Percentiles rank a stretch among this genome's conserved stretches.
phyloP scores from a whole-genome alignment of 2,888 invertebrate genomes.

The Agrilus mali region DNA sequence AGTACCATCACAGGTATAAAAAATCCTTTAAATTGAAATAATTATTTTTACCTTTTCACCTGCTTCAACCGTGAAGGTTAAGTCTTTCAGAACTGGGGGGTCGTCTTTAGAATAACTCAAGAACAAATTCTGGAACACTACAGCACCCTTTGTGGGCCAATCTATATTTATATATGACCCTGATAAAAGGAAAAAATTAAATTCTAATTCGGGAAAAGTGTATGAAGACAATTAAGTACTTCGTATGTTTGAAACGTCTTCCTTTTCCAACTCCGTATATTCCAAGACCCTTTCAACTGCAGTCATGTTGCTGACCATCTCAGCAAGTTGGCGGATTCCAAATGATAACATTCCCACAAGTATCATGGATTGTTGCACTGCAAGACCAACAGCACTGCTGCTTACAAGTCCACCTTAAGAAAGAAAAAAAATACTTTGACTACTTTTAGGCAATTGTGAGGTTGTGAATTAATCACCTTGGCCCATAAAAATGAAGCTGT shows the following conservation, averaged over 20 bases:
- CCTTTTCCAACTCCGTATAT: constrained; percentile 58
- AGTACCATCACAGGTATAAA: constrained; percentile 1
- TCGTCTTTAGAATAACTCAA: constrained; percentile 50
- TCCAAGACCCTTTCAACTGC: constrained; percentile 67
- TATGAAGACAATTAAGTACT: constrained; percentile 4
- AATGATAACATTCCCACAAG: constrained; percentile 68
- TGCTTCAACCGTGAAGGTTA: constrained; percentile 46
- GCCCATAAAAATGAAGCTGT: constrained; percentile 44
- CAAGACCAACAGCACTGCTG: constrained; percentile 51
- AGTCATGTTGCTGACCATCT: constrained; percentile 57
- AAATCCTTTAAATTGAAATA: neutral
- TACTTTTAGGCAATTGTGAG: neutral
- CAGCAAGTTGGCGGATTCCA: constrained; percentile 63
- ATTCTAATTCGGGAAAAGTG: neutral
- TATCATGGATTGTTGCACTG: constrained; percentile 54
- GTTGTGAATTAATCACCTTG: constrained; percentile 34
- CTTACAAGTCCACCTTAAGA: constrained; percentile 24
- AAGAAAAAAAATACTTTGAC: neutral
- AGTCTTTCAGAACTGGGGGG: constrained; percentile 55
- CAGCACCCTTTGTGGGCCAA: constrained; percentile 47
- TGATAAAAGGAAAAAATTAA: neutral
- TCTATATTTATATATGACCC: constrained; percentile 1
- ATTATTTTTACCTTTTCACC: constrained; percentile 46
- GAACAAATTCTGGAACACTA: constrained; percentile 45
- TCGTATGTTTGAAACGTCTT: constrained; percentile 46